Base-by-base conservation (phyloP, 2,797 vertebrate genomes). In the Saxicola maurus region DNA sequence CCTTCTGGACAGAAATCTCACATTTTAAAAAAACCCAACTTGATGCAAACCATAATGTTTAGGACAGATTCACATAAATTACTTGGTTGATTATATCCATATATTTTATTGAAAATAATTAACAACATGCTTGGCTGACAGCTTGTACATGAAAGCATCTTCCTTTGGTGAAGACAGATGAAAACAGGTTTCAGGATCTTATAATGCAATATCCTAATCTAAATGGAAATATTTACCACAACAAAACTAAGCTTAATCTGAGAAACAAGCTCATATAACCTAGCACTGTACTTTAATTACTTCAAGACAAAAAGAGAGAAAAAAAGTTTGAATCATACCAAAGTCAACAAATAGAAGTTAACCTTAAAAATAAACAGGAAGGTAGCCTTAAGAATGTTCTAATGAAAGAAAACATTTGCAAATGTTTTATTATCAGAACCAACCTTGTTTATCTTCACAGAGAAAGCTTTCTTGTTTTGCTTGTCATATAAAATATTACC, bases 371-470 rank as follows among this genome's bases (percentile, higher is more conserved):
- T 16, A 72, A 55, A 13, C 4, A 61, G 52, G 71, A 91, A 82
- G 7, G 11, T 19, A 51, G 51, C 52, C 56, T 66, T 11, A 56
- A 69, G 91, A 89, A 60, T 46, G 13, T 4, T 80, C 72, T 57
- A 4, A 31, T 20, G 2, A 62, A 62, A 74, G 25, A 74, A 75
- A 74, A 8, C 7, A 51, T 57, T 73, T 78, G 75, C 8, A 74
- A n/a, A 20, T 20, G 3, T 30, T 62, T 91, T 24, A 75, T 79
- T 73, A 84, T 83, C 69, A 94, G 66, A 95, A 97, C 97, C 82
- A 95, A 98, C 97, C 97, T 97, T 96, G 72, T 94, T 95, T 82
- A 88, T 94, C 91, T 95, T 97, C 90, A 84, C 33, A 88, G 87
- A 69, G 80, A 81, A 61, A 84, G 86, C 71, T 74, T 94, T 92